Conservation (phyloP, 1,140 invertebrate species). For the Euwallacea fornicatus region DNA sequence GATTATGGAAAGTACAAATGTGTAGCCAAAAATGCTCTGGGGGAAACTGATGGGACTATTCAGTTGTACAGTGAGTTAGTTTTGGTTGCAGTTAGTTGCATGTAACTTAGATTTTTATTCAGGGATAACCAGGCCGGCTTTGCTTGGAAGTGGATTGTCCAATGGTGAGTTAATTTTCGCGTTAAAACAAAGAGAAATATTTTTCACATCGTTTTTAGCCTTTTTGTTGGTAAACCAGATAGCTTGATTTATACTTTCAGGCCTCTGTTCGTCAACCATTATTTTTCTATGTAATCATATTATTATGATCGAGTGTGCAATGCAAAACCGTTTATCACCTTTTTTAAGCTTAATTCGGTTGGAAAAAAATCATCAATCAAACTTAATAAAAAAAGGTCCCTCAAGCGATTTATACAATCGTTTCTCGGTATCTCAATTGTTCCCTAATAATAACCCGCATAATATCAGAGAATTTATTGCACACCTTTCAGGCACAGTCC, state of each 20-base stretch:
- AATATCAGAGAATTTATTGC: background rate
- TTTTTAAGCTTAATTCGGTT: background rate
- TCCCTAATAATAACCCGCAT: constrained; percentile 15
- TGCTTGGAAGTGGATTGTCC: too few species aligned
- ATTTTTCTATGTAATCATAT: too few species aligned
- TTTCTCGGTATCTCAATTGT: constrained; percentile 9
- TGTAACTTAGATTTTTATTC: too few species aligned
- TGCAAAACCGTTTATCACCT: background rate
- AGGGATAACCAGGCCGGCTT: too few species aligned
- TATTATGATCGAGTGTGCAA: too few species aligned
- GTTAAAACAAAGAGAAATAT: too few species aligned
- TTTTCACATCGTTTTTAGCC: too few species aligned
- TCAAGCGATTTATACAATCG: constrained; percentile 37
- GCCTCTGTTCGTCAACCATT: background rate
- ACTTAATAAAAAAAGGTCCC: background rate
- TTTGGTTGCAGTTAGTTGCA: too few species aligned
- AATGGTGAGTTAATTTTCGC: constrained; percentile 12
- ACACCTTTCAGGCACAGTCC: constrained; percentile 15
- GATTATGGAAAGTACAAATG: constrained; percentile 84
- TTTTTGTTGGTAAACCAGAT: too few species aligned
- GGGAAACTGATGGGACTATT: constrained; percentile 81
- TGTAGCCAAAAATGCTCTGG: constrained; percentile 83
- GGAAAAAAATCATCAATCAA: constrained; percentile 2
- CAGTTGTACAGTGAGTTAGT: constrained; percentile 74
- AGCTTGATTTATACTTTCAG: too few species aligned